phyloP scores from a whole-genome alignment of 2,113 vertebrate genomes.

The Epinephelus cyanopodus region DNA sequence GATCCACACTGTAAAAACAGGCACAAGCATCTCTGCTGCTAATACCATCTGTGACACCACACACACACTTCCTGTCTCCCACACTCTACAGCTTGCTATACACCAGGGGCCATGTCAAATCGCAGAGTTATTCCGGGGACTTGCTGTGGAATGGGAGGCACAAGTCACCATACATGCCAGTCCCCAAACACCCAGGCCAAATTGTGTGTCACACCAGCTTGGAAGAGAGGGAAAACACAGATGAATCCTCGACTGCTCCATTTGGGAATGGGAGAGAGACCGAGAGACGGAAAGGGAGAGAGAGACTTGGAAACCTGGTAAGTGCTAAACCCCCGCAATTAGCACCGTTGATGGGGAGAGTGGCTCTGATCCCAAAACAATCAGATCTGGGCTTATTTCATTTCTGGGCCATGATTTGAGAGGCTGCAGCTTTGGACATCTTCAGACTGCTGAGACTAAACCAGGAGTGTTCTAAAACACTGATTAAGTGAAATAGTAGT shows the following conservation, averaged over 20 bases:
- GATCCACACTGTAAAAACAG: constrained; percentile 60
- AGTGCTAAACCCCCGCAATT: constrained; percentile 67
- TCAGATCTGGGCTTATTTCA: constrained; percentile 50
- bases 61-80: constrained; percentile 37
- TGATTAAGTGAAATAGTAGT: background rate
- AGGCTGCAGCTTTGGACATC: constrained; percentile 20
- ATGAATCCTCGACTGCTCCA: constrained; percentile 52
- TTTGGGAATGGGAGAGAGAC: constrained; percentile 40
- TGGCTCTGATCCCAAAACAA: constrained; percentile 62
- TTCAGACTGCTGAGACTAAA: constrained; percentile 14
- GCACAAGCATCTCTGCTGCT: constrained; percentile 37
- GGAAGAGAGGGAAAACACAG: constrained; percentile 40
- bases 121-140: constrained; percentile 54
- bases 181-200: constrained; percentile 55
- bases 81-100: constrained; percentile 62
- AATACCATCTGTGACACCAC: constrained; percentile 60
- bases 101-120: constrained; percentile 66
- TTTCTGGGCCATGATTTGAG: constrained; percentile 40
- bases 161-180: constrained; percentile 47
- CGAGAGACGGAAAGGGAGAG: background rate
- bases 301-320: constrained; percentile 60
- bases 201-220: constrained; percentile 61
- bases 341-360: constrained; percentile 56
- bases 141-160: constrained; percentile 38
- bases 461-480: background rate